Evolutionary conservation across 64 coral and sea anemone genomes (phyloP).

Genomic region (Montipora cactus): DNA sequence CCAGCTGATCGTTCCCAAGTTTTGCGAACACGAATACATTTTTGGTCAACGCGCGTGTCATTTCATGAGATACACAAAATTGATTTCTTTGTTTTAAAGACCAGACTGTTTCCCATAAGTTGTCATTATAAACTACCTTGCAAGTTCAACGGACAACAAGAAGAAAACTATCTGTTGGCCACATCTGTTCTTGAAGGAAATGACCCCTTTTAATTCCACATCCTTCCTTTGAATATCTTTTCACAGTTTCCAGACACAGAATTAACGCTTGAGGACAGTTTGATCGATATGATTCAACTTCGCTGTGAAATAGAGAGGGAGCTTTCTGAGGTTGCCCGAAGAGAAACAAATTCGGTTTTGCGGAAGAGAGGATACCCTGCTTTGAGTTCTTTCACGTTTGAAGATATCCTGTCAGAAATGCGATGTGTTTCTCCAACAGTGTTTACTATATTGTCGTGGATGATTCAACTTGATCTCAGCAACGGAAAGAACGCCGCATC

Average conservation of each 20-base stretch:
- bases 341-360: slow-evolving; percentile 48
- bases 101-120: no score
- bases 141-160: no score
- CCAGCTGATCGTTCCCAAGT: background rate
- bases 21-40: background rate
- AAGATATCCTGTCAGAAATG: slow-evolving; percentile 39
- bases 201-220: no score
- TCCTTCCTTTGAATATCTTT: background rate
- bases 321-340: slow-evolving; percentile 15
- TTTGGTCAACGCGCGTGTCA: no score
- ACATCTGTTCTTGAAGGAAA: no score
- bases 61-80: no score
- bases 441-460: slow-evolving; percentile 7
- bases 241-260: background rate
- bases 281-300: background rate
- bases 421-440: background rate
- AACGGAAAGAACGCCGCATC: slow-evolving; percentile 23
- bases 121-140: no score
- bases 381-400: background rate
- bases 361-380: slow-evolving; percentile 13
- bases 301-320: slow-evolving; percentile 5
- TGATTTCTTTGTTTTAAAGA: no score
- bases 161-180: no score
- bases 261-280: no score
- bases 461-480: slow-evolving; percentile 21